Conservation (phyloP, 2,113 vertebrate genomes). For the Abramis brama region DNA sequence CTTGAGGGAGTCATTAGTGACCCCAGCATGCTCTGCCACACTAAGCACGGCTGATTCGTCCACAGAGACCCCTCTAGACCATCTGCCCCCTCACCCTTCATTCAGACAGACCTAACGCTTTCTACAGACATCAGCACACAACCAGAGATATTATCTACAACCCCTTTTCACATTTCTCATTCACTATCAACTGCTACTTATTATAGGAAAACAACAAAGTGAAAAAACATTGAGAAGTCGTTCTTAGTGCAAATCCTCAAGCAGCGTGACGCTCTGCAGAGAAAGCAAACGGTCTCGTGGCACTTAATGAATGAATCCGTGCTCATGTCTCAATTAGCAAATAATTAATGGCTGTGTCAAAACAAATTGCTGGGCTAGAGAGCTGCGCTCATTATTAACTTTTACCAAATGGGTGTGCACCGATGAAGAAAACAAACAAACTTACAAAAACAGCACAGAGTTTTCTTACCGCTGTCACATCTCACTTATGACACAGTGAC, state of each 20-base stretch:
- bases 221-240: conserved; percentile 17
- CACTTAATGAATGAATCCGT: conserved; percentile 63
- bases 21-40: conserved; percentile 65
- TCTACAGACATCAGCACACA: conserved; percentile 14
- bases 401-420: conserved; percentile 57
- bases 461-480: neutral
- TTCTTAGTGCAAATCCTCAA: conserved; percentile 32
- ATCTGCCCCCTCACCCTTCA: conserved; percentile 41
- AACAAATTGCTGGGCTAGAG: conserved; percentile 66
- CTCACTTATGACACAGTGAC: neutral
- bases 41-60: conserved; percentile 67
- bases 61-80: conserved; percentile 69
- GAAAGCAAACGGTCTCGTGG: conserved; percentile 55
- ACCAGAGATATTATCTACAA: neutral
- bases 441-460: conserved; percentile 8
- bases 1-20: conserved; percentile 63
- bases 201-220: neutral
- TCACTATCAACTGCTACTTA: neutral
- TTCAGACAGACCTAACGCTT: conserved; percentile 1
- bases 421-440: conserved; percentile 54
- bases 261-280: conserved; percentile 42
- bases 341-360: conserved; percentile 69
- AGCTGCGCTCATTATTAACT: conserved; percentile 66
- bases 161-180: neutral
- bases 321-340: conserved; percentile 70